Percentiles rank a stretch among this genome's conserved stretches.
Evolutionary conservation across 2,888 invertebrate genomes (phyloP).

Genomic region (Brenthis daphne): DNA sequence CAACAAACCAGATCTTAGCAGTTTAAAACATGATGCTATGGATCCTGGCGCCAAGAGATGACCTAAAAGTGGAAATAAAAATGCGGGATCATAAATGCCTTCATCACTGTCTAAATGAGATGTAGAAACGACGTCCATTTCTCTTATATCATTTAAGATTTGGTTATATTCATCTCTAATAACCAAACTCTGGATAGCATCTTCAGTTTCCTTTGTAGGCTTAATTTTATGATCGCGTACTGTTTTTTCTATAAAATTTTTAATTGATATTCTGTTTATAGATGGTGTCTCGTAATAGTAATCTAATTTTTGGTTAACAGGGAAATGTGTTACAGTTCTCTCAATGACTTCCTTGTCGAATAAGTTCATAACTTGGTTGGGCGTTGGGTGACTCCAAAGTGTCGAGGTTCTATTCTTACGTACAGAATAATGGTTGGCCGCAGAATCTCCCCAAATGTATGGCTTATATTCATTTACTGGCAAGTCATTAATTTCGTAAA

Average conservation of each 20-base stretch:
- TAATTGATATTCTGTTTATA: conserved; percentile 43
- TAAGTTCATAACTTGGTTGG: conserved; percentile 87
- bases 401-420: conserved; percentile 78
- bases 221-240: conserved; percentile 51
- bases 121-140: conserved; percentile 49
- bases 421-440: conserved; percentile 89
- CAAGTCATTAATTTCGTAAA: conserved; percentile 86
- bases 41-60: conserved; percentile 89
- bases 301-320: conserved; percentile 83
- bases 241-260: conserved; percentile 45
- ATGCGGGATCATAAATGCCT: conserved; percentile 90
- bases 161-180: conserved; percentile 52
- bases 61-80: conserved; percentile 89
- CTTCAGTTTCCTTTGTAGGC: conserved; percentile 55
- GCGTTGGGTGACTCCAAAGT: conserved; percentile 87
- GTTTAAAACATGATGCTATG: conserved; percentile 86
- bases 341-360: conserved; percentile 85
- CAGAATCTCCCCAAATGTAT: conserved; percentile 92
- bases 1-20: conserved; percentile 87
- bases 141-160: conserved; percentile 45
- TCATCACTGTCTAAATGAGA: conserved; percentile 56
- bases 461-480: conserved; percentile 87
- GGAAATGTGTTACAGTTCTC: conserved; percentile 87
- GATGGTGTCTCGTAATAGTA: conserved; percentile 65
- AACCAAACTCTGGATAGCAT: conserved; percentile 48